A percentile compares a stretch with the other conserved stretches of the same genome.
Evolutionary conservation across 30 jellyfish, hydroid and myxozoan species (phyloP).

Genomic region (Hydractinia symbiolongicarpus): DNA sequence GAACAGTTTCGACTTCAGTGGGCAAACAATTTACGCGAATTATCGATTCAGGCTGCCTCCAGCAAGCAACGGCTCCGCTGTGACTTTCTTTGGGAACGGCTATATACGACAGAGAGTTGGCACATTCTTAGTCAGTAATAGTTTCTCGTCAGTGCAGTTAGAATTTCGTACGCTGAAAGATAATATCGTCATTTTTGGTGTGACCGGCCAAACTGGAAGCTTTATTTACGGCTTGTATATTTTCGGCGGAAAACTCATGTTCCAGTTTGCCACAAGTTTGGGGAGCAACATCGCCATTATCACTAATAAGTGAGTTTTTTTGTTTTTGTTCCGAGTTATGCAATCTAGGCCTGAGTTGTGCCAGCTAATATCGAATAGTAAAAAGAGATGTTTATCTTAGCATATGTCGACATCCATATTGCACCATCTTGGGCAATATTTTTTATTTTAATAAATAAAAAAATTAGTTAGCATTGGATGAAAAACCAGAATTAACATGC

Average conservation of each 20-base stretch:
- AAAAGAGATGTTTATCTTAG: too few species aligned
- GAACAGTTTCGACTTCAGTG: slow-evolving; percentile 52
- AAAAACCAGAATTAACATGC: too few species aligned
- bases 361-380: too few species aligned
- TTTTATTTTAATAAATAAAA: too few species aligned
- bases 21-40: slow-evolving; percentile 44
- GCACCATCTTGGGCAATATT: too few species aligned
- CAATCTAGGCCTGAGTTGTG: not conserved
- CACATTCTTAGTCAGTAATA: slow-evolving; percentile 42
- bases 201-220: slow-evolving; percentile 49
- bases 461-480: too few species aligned
- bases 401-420: too few species aligned
- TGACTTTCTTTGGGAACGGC: slow-evolving; percentile 92
- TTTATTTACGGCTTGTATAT: slow-evolving; percentile 76
- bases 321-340: not conserved
- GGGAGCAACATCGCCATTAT: slow-evolving; percentile 83
- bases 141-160: slow-evolving; percentile 49
- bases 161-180: slow-evolving; percentile 85
- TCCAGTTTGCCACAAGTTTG: slow-evolving; percentile 88
- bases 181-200: slow-evolving; percentile 80
- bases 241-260: slow-evolving; percentile 71
- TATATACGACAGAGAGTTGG: slow-evolving; percentile 65
- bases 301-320: slow-evolving; percentile 56
- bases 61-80: slow-evolving; percentile 46
- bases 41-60: slow-evolving; percentile 58